phyloP scores from a whole-genome alignment of 1,140 invertebrate genomes.

The Steinernema feltiae region DNA sequence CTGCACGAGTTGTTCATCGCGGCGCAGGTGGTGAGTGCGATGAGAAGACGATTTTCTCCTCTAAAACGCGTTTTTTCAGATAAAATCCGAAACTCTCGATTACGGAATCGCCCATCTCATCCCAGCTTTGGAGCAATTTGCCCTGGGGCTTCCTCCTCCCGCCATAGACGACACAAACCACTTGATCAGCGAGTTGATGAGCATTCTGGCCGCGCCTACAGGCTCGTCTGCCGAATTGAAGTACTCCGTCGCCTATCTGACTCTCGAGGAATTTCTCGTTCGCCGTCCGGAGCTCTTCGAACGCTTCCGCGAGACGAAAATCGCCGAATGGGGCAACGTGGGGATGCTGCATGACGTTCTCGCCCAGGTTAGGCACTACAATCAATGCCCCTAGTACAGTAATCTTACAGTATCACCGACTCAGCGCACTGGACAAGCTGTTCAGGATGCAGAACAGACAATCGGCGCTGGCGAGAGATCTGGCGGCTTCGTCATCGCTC shows the following conservation, averaged over 20 bases:
- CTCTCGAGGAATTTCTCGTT: neutral
- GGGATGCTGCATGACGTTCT: neutral
- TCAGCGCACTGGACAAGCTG: neutral
- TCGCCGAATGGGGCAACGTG: neutral
- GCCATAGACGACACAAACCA: neutral
- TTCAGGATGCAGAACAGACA: neutral
- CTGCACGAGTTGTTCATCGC: neutral
- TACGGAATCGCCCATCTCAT: neutral
- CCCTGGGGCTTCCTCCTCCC: neutral
- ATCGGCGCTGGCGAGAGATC: neutral
- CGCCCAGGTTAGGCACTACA: neutral
- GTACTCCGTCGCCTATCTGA: neutral
- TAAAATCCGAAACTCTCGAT: neutral
- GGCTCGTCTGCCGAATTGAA: neutral
- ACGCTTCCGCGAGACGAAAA: neutral
- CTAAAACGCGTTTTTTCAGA: neutral
- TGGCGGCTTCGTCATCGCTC: neutral
- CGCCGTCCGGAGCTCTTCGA: neutral
- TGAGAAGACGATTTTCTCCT: neutral
- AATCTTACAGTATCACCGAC: neutral
- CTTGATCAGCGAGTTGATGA: neutral
- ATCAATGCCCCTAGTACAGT: neutral
- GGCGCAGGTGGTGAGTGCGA: neutral
- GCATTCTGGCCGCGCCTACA: neutral
- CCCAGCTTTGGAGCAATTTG: neutral